These are phyloP conservation scores for Silurus asotus DNA, from an alignment of 2,113 vertebrate genomes.

Conservation along the genomic window DNA sequence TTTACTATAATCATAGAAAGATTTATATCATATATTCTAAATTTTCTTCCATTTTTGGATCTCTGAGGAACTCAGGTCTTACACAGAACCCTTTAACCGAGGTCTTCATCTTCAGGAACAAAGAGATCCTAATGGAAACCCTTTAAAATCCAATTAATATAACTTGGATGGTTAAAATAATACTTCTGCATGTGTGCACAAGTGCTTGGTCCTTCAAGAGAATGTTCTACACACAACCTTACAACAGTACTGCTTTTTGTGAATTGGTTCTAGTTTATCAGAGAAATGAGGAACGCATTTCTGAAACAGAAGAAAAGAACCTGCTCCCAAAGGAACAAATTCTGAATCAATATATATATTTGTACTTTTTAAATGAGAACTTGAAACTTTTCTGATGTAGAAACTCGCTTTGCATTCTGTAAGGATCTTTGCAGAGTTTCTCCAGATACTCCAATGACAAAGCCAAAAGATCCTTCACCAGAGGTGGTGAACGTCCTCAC, in stretches of 20 bases:
- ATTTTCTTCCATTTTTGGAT: background rate
- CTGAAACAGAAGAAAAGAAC: background rate
- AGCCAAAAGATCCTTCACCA: no score
- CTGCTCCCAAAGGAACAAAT: no score
- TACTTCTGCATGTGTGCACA: no score
- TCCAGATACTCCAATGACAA: no score
- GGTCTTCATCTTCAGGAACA: background rate
- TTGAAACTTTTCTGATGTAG: no score
- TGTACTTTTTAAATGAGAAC: no score
- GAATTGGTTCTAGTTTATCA: background rate
- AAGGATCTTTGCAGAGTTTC: no score
- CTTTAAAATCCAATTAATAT: background rate
- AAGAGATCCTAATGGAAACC: background rate
- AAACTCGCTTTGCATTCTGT: no score
- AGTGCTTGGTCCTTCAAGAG: background rate
- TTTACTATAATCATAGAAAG: background rate
- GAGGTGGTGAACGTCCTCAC: no score
- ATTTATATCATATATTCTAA: background rate
- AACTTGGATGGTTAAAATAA: no score
- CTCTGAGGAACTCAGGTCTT: background rate
- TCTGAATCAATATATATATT: no score
- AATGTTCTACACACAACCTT: background rate
- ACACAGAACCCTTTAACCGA: background rate
- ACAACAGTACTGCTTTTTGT: background rate
- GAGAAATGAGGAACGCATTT: background rate